Percentiles rank a stretch among this genome's conserved stretches.
Evolutionary conservation across 2,888 invertebrate species (phyloP).

Genomic region (Dinocampus coccinellae): DNA sequence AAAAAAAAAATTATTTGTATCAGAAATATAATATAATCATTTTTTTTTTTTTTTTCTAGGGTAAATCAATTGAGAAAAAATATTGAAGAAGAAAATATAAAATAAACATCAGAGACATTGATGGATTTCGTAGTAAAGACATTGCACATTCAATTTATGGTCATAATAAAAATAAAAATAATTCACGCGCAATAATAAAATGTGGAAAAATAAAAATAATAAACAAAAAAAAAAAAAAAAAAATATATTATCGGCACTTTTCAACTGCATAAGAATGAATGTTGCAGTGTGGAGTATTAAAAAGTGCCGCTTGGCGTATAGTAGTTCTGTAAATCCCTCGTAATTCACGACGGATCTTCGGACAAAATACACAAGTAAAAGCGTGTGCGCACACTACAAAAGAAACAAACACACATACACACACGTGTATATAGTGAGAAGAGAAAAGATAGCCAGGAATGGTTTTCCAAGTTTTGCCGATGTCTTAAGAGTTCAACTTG

Average conservation of each 20-base stretch:
- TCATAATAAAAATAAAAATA: slow-evolving; percentile 20
- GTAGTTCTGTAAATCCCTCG: slow-evolving; percentile 22
- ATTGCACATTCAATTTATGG: slow-evolving; percentile 6
- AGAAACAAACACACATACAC: slow-evolving; percentile 11
- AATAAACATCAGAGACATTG: slow-evolving; percentile 14
- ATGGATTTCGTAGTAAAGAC: slow-evolving; percentile 8
- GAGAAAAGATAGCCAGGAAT: slow-evolving; percentile 18
- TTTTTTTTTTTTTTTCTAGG: neutral
- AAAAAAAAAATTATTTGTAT: neutral
- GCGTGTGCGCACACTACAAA: slow-evolving; percentile 30
- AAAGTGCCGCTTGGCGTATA: slow-evolving; percentile 31
- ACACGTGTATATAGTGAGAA: neutral
- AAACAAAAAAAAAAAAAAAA: neutral
- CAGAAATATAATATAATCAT: no score
- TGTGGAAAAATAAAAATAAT: neutral
- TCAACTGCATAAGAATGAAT: slow-evolving; percentile 20
- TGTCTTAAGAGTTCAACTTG: slow-evolving; percentile 9
- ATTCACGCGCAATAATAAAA: slow-evolving; percentile 4
- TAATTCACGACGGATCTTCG: slow-evolving; percentile 37
- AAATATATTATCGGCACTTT: slow-evolving; percentile 11
- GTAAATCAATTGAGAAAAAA: neutral
- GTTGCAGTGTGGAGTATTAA: slow-evolving; percentile 29
- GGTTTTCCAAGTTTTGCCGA: slow-evolving; percentile 5
- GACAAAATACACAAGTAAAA: slow-evolving; percentile 8
- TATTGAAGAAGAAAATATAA: neutral